Evolutionary conservation across 2,888 invertebrate species (phyloP).

Genomic region (Drosophila mayaguana): DNA sequence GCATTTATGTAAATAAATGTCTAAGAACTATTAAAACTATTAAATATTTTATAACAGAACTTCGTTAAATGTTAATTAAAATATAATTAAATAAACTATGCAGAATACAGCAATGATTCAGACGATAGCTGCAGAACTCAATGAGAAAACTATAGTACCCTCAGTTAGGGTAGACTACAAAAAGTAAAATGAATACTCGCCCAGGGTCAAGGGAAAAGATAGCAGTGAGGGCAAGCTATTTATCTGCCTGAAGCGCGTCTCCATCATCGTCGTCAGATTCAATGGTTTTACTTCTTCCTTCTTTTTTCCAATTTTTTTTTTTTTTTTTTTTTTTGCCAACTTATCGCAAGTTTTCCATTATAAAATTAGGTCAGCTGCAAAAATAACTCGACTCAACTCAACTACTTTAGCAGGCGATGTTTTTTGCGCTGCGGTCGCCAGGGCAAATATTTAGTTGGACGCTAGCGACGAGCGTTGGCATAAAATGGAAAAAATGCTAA

Average conservation of each 20-base stretch:
- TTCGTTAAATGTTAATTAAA: too few species aligned
- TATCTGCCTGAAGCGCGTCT: conserved; percentile 73
- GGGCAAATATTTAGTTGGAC: conserved; percentile 73
- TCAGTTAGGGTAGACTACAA: conserved; percentile 2
- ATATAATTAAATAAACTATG: too few species aligned
- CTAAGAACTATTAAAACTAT: too few species aligned
- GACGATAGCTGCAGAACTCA: neutral
- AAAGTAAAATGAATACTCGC: conserved; percentile 18
- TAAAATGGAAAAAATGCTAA: conserved; percentile 80
- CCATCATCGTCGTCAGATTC: conserved; percentile 40
- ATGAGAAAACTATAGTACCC: neutral
- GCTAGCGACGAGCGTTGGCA: conserved; percentile 50
- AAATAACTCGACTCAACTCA: conserved; percentile 78
- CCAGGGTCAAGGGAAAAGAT: conserved; percentile 21
- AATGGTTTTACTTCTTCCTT: conserved; percentile 22
- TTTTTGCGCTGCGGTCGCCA: conserved; percentile 38
- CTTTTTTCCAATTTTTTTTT: neutral
- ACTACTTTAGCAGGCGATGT: conserved; percentile 69
- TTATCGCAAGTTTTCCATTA: conserved; percentile 82
- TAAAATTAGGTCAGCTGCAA: conserved; percentile 83
- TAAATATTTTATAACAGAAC: too few species aligned
- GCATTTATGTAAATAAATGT: too few species aligned
- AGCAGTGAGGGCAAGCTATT: conserved; percentile 63
- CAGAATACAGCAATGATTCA: too few species aligned
- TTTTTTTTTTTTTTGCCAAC: conserved; percentile 52